A percentile compares a stretch with the other conserved stretches of the same genome.
Evolutionary conservation across 2,888 invertebrate species (phyloP).

Genomic region (Rhagium mordax): DNA sequence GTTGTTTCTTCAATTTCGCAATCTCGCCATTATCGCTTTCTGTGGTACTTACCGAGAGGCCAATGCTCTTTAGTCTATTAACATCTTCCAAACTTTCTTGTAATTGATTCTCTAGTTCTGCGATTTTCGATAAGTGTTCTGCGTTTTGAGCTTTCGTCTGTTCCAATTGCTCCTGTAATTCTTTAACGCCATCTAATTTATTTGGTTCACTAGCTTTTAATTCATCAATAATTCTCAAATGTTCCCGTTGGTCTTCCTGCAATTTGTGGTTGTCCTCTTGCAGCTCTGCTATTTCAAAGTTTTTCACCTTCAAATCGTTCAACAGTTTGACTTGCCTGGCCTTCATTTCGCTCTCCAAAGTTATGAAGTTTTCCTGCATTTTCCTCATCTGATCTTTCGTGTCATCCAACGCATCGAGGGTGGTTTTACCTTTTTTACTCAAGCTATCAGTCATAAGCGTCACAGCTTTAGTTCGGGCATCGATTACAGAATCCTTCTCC

Average conservation of each 20-base stretch:
- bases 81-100: conserved; percentile 53
- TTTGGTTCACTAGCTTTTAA: conserved; percentile 36
- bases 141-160: conserved; percentile 46
- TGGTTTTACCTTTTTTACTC: conserved; percentile 79
- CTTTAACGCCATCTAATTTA: conserved; percentile 13
- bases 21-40: conserved; percentile 64
- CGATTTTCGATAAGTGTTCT: conserved; percentile 48
- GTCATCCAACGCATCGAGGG: conserved; percentile 82
- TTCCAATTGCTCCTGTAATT: conserved; percentile 46
- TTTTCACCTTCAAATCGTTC: conserved; percentile 61
- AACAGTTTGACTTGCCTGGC: conserved; percentile 68
- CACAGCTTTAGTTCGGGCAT: conserved; percentile 85
- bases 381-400: conserved; percentile 85
- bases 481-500: conserved; percentile 88
- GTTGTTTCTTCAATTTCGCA: conserved; percentile 77
- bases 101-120: conserved; percentile 54
- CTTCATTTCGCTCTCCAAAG: conserved; percentile 81
- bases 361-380: conserved; percentile 85
- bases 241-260: conserved; percentile 45
- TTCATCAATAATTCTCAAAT: conserved; percentile 31
- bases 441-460: conserved; percentile 83
- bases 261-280: conserved; percentile 53
- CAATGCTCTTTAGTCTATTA: conserved; percentile 49
- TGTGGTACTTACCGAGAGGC: conserved; percentile 28
- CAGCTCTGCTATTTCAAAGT: conserved; percentile 60